Conservation (phyloP, 2,113 vertebrate genomes). For the Chauna torquata region DNA sequence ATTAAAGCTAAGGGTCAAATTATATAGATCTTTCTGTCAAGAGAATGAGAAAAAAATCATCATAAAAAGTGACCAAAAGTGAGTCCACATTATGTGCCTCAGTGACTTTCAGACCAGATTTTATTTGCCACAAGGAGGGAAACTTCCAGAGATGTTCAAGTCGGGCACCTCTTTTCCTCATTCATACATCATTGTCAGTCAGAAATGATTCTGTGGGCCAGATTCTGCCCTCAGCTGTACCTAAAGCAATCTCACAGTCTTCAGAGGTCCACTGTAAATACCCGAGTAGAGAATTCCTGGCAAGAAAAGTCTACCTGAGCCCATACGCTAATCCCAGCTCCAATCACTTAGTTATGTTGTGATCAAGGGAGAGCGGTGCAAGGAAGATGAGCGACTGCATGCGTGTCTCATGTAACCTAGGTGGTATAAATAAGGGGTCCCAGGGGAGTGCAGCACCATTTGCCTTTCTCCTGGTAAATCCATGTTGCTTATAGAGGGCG, state of each 20-base stretch:
- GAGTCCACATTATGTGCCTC: not conserved
- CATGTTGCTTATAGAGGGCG: not conserved
- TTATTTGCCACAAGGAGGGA: not conserved
- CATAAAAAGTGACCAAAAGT: not conserved
- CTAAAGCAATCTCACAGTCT: not conserved
- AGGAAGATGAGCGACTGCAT: accelerated
- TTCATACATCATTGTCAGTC: not conserved
- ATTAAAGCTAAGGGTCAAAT: not conserved
- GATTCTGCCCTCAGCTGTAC: not conserved
- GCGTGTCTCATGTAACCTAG: not conserved
- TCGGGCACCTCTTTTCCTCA: not conserved
- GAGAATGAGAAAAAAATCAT: not conserved
- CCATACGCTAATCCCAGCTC: not conserved
- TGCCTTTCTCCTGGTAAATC: not conserved
- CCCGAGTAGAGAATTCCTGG: not conserved
- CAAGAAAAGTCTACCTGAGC: not conserved
- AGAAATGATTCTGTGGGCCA: not conserved
- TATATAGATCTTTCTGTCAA: not conserved
- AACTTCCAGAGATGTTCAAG: not conserved
- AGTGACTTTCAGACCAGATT: not conserved
- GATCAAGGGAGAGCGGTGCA: not conserved
- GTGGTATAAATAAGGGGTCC: not conserved
- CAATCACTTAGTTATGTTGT: not conserved
- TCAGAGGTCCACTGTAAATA: not conserved
- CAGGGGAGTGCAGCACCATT: not conserved